phyloP scores from a whole-genome alignment of 2,113 vertebrate species.

The western clawed frog (Xenopus tropicalis) region UCB_Xtro_10.0 CM004447.2:142644501-142645000 shows the following conservation, averaged over 20 bases:
- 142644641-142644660: slow-evolving; percentile 52
- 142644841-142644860: slow-evolving; percentile 15
- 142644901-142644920: too few species aligned
- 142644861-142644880: slow-evolving; percentile 11
- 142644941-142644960: too few species aligned
- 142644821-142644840: slow-evolving; percentile 52
- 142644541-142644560: slow-evolving; percentile 58
- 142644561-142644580: slow-evolving; percentile 56
- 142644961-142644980: too few species aligned
- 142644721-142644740: slow-evolving; percentile 48
- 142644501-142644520: slow-evolving; percentile 59
- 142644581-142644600: slow-evolving; percentile 65
- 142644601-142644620: slow-evolving; percentile 55
- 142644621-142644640: slow-evolving; percentile 53
- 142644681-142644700: slow-evolving; percentile 32
- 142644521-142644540: slow-evolving; percentile 64
- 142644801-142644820: slow-evolving; percentile 44
- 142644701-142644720: slow-evolving; percentile 46
- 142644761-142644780: slow-evolving; percentile 57
- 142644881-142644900: background rate
- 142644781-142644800: slow-evolving; percentile 52
- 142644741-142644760: slow-evolving; percentile 51
- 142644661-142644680: slow-evolving; percentile 48
- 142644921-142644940: too few species aligned
- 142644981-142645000: too few species aligned